Base-by-base conservation (phyloP, 2,888 invertebrate genomes). In the Philereme transversata region DNA sequence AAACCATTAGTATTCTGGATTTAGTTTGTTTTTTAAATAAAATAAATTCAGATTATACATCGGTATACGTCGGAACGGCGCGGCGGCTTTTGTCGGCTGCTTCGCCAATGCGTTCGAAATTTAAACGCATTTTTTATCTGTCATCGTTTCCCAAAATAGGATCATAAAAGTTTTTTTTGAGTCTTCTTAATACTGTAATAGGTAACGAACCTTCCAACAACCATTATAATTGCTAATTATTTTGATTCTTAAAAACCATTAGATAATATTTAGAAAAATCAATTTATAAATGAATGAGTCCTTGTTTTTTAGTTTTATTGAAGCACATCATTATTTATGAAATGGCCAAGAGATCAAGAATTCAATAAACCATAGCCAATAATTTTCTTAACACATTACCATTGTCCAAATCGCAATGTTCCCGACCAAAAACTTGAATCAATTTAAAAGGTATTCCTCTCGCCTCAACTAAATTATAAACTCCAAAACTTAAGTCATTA, bases 401-500 rank as follows among this genome's bases (percentile, higher is more conserved):
- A 22, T 22, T 22, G 11, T 48, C 5, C n/a, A 54, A 51, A 36
- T 36, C 22, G 36, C 36, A 45, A 48, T 35, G 40, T 38, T 22
- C 22, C 41, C 58, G 11, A 34, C 52, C 45, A 57, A 62, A 62
- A 61, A 58, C 34, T n/a, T 7, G 63, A 67, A 68, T 64, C 71
- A 68, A 71, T 59, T 63, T 69, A 56, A 58, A 53, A 64, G 71
- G 63, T 67, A 76, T 77, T 74, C 67, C 72, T 79, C 70, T 79
- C 77, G 75, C 78, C 74, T 68, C 62, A 35, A 66, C 49, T 36
- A 53, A 61, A 63, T 61, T 60, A 64, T 63, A 59, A 59, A 35
- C 35, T 22, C 36, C 68, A 75, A 80, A 81, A 78, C 83, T 81
- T 78, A 83, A 88, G 83, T 86, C 84, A 87, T 88, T 87, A 86